Base-by-base conservation (phyloP, 2,113 vertebrate species). In the Etia nguti region DNA sequence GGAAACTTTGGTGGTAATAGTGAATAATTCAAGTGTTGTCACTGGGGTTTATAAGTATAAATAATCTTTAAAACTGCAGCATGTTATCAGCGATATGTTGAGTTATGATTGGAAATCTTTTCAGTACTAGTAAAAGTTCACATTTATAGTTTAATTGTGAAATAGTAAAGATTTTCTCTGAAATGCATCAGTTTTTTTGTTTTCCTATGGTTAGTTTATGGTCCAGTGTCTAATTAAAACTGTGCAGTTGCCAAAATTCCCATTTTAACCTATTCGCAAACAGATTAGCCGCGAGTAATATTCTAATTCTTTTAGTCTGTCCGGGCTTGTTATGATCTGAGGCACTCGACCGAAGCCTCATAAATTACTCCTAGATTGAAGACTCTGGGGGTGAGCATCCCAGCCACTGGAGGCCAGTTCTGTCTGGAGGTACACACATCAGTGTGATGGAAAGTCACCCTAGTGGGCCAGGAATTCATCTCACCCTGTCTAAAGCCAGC, bases 401-500 rank as follows among this genome's bases (percentile, higher is more conserved):
- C 77, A 70, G 56, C 89, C 65, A 84, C 57, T 22, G 22, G 75
- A 90, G 84, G 54, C 57, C 55, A 8, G 36, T 41, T 55, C 36
- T 48, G 83, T 80, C 83, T 91, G 43, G 62, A 92, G 87, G 41
- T 73, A 86, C 70, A 80, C 86, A 84, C 83, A 86, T 89, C 31
- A 77, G 36, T 29, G 68, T 93, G 84, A 93, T 88, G 91, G 90
- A 92, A 90, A 91, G 87, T 88, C 52, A 22, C 82, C 86, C 77
- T 22, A 80, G 81, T 34, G 8, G 70, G 89, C 89, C 93, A 90
- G 86, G 22, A 81, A 80, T 87, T 84, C 77, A 57, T 43, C 80
- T 86, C 79, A 80, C 54, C 86, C 85, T 65, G 89, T 91, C 89
- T 88, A 34, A 85, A 85, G 10, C 81, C 86, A 90, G 87, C 88